Conservation (phyloP, 2,797 vertebrate species). For the Lepilemur septentrionalis region DNA sequence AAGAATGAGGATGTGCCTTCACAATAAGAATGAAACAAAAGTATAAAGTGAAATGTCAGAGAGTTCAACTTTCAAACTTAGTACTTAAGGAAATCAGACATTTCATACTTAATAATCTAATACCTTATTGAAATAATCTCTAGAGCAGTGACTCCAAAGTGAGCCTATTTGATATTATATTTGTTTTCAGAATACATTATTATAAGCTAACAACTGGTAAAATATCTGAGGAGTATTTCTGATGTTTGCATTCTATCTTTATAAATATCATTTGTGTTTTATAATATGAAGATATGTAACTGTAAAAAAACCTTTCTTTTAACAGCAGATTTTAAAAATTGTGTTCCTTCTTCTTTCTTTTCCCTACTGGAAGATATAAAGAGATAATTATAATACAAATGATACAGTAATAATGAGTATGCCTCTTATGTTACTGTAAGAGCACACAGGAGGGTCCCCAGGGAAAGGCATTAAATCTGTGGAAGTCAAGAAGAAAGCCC, state of each 20-base stretch:
- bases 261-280: neutral
- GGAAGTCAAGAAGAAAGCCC: neutral
- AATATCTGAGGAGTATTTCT: neutral
- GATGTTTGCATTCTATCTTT: neutral
- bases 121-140: neutral
- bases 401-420: no score
- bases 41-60: no score
- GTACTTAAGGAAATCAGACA: no score
- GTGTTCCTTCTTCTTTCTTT: neutral
- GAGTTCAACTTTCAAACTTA: no score
- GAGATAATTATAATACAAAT: neutral
- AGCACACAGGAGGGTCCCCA: neutral
- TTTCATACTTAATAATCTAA: no score
- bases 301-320: neutral
- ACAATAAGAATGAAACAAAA: no score
- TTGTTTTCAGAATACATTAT: neutral
- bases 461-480: neutral
- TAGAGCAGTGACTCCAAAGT: neutral
- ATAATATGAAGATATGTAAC: neutral
- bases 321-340: neutral
- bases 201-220: neutral
- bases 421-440: neutral
- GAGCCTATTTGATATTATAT: neutral
- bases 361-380: neutral
- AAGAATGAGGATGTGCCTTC: no score